Base-by-base conservation (phyloP, 2,888 invertebrate genomes). In the Trachelus tabidus region DNA sequence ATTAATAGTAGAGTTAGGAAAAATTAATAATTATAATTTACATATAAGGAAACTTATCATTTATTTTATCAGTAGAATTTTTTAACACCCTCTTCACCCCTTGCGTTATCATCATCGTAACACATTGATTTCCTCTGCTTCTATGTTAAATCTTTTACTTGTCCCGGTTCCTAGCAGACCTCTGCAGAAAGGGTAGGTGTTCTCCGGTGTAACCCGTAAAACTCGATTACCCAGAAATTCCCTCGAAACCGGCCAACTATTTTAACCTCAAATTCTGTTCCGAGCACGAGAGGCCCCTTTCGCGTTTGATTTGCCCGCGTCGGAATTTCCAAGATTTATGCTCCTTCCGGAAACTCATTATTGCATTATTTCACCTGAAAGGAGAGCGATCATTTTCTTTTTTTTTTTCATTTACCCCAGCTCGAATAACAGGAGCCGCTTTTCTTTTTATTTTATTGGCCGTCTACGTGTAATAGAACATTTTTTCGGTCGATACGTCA, bases 181-280 rank as follows among this genome's bases (percentile, higher is more conserved):
- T 12, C 1, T 40, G 15, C 37, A 15, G 15, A 15, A 40, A 40
- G 12, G 78, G 76, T 81, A 79, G 81, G 79, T 84, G 85, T 83
- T 84, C 81, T 81, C 79, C 81, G 85, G 83, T 83, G 82, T 83
- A 85, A 82, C 83, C 83, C 86, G 81, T 83, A 83, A 85, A 85
- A 86, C 79, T 79, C 81, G 85, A 86, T 86, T 85, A 86, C 78
- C 69, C 77, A 34, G n/a, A 40, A 40, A 40, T 40, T 15, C 4
- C 37, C 37, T 40, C 15, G 0, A 40, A 12, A 34, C 4, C 37
- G 4, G 12, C 37, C 4, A 40, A 15, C 37, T 40, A 40, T 15
- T 40, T 40, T 2, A 56, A 9, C 56, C 23, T 56, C 23, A 6
- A 23, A 56, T 56, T 56, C 9, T 56, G 56, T 23, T 56, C 9